Evolutionary conservation across 2,888 invertebrate species (phyloP), one percentile per base, ranked within the genome.

Genomic region (Salticus scenicus): DNA sequence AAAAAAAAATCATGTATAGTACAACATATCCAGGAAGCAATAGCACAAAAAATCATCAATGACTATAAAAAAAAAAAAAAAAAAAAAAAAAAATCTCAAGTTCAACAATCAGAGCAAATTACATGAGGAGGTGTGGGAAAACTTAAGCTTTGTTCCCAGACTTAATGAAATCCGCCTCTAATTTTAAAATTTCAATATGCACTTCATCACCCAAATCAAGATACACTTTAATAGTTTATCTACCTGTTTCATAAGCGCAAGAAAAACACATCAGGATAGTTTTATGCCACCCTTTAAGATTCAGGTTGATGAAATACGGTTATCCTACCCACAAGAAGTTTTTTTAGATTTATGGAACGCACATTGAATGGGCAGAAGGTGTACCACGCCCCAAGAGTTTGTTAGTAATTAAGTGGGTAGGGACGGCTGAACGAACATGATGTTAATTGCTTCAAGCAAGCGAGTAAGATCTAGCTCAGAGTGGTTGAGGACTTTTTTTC

Each of bases 301-400:
- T 24, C 20, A 24, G 57, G 57, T 57, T 57, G 57, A 57, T 57
- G 57, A 57, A 57, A 57, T 57, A 57, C 57, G 57, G 57, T 57
- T 57, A 24, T 57, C 57, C 57, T 57, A 57, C 57, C 57, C 57
- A 57, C 57, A 57, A 24, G 57, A 57, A 24, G 1, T 20, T 20
- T 57, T 57, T 47, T 57, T 24, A 57, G 57, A 57, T 57, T 57
- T 57, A 57, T 57, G 57, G 57, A 24, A 57, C 24, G 24, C 24
- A 24, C 57, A 57, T 20, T 5, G 57, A 47, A 47, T 47, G 47
- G 47, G 47, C 47, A 47, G 47, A 47, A 24, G 57, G 57, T 57
- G 57, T 24, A 57, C 57, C 57, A 57, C 57, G 57, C 57, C 57
- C 57, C 57, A 24, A 57, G 24, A 57, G 57, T 57, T 57, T 24